These are phyloP conservation scores for Hemitrygon akajei DNA, from an alignment of 2,797 vertebrate genomes.

Conservation along the genomic window DNA sequence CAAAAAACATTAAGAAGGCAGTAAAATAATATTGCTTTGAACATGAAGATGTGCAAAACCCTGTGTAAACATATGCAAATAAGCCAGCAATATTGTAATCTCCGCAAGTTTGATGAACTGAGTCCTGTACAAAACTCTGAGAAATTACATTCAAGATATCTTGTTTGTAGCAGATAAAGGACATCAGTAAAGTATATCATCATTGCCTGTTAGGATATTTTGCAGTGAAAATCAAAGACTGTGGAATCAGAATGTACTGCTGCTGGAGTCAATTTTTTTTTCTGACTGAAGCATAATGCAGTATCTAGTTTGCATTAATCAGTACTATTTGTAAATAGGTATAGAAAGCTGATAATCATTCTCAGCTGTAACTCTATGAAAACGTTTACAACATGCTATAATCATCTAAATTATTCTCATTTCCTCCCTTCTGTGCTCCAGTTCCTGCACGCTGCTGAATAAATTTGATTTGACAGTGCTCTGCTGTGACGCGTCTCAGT, in stretches of 20 bases:
- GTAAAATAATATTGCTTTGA: neutral
- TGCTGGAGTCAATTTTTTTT: neutral
- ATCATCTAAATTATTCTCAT: neutral
- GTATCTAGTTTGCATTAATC: neutral
- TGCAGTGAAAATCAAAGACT: neutral
- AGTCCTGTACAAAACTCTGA: neutral
- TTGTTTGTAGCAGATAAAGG: conserved; percentile 5
- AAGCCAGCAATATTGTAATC: neutral
- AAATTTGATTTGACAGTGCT: conserved; percentile 8
- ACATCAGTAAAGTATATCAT: neutral
- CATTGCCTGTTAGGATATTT: neutral
- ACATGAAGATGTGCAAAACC: neutral
- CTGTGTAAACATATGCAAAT: neutral
- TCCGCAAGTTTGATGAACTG: neutral
- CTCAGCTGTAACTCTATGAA: neutral
- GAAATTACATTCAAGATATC: neutral
- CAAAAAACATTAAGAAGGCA: neutral
- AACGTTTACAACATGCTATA: neutral
- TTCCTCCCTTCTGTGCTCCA: conserved; percentile 14
- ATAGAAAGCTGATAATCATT: neutral
- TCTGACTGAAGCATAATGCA: neutral
- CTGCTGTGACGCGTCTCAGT: neutral
- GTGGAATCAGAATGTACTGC: neutral
- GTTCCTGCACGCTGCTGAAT: neutral
- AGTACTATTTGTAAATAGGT: neutral